A percentile compares a stretch with the other conserved stretches of the same genome.
Conservation (phyloP, 2,113 vertebrate species). For the Malurus melanocephalus region DNA sequence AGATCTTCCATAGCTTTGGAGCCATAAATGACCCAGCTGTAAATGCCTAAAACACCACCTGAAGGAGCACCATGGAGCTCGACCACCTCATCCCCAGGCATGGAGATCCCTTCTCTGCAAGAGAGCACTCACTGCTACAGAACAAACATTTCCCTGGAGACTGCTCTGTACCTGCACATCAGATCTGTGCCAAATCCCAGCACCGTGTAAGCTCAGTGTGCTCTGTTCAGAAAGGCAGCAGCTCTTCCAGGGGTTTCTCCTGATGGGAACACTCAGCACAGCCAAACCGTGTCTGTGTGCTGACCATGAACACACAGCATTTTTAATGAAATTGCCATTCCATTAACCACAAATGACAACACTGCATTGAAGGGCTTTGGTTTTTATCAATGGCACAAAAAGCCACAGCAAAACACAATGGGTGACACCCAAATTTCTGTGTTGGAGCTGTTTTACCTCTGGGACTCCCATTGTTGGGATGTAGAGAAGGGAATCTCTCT, state of each 20-base stretch:
- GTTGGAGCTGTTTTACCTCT: not conserved
- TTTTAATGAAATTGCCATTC: not conserved
- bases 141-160: not conserved
- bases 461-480: too few species aligned
- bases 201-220: not conserved
- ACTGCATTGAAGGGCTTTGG: not conserved
- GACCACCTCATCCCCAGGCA: not conserved
- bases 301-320: rapidly evolving
- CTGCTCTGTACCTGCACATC: not conserved
- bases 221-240: not conserved
- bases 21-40: not conserved
- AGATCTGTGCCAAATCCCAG: not conserved
- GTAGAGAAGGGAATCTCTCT: not conserved
- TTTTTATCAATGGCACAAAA: not conserved
- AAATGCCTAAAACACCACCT: not conserved
- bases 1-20: not conserved
- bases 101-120: not conserved
- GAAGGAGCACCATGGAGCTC: not conserved
- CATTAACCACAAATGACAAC: not conserved
- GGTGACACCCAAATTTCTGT: not conserved
- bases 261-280: not conserved
- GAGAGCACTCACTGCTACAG: not conserved
- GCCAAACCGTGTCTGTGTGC: not conserved
- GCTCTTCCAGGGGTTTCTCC: not conserved
- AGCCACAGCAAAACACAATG: not conserved